These are phyloP conservation scores for Hypomesus transpacificus DNA, from an alignment of 2,113 vertebrate species.

Conservation along the genomic window DNA sequence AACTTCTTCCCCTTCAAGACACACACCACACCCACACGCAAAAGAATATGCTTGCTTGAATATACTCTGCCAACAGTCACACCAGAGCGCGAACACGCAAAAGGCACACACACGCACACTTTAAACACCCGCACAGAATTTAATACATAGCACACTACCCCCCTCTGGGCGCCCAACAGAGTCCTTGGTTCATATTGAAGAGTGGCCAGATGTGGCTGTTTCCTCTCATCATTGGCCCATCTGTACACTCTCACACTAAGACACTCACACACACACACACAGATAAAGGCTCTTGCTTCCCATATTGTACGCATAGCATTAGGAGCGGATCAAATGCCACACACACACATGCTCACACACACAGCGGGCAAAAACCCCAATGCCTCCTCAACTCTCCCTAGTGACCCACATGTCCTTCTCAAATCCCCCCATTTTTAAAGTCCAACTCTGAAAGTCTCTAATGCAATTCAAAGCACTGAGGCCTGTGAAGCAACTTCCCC, in stretches of 20 bases:
- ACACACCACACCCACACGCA: conserved; percentile 12
- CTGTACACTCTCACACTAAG: conserved; percentile 7
- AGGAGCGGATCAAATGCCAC: background rate
- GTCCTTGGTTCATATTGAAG: background rate
- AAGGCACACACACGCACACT: conserved; percentile 22
- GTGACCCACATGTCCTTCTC: conserved; percentile 46
- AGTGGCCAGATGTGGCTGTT: conserved; percentile 7
- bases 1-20: background rate
- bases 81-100: conserved; percentile 2
- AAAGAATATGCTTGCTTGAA: too few relatives aligned
- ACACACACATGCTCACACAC: conserved; percentile 10
- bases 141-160: background rate
- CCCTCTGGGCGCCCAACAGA: too few relatives aligned
- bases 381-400: conserved; percentile 19
- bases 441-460: conserved; percentile 42
- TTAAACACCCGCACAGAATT: background rate
- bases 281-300: background rate
- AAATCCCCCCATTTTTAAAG: conserved; percentile 46
- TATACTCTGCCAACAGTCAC: background rate
- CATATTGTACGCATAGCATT: too few relatives aligned
- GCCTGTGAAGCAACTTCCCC: conserved; percentile 12
- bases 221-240: background rate
- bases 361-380: background rate
- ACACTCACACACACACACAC: conserved; percentile 13
- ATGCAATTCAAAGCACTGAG: conserved; percentile 37